These are phyloP conservation scores for Chloroceryle inda DNA, from an alignment of 2,797 vertebrate genomes.

Conservation along the genomic window DNA sequence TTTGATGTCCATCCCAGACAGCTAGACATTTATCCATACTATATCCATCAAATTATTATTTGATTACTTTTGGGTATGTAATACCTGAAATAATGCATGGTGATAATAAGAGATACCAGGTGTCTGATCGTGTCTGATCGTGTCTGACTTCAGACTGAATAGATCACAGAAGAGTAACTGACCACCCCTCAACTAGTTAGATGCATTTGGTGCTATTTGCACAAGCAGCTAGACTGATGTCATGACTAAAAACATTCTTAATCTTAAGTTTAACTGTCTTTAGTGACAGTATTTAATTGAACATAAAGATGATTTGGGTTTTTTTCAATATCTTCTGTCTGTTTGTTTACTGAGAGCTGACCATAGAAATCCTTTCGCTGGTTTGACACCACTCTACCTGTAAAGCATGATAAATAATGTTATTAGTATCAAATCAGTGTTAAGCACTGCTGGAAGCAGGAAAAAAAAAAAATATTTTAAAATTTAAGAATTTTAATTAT, in stretches of 20 bases:
- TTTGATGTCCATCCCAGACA: neutral
- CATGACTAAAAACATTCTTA: neutral
- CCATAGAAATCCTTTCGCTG: neutral
- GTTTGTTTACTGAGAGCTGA: neutral
- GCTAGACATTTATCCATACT: neutral
- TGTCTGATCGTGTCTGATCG: neutral
- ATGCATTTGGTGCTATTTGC: neutral
- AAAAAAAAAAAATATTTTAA: neutral
- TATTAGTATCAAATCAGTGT: neutral
- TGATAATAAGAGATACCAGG: neutral
- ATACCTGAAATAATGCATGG: neutral
- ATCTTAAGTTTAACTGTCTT: neutral
- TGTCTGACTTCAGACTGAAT: neutral
- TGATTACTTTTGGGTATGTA: neutral
- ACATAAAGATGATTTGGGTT: neutral
- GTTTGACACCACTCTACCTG: neutral
- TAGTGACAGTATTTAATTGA: neutral
- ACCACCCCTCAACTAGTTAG: fast-evolving
- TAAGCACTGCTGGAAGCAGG: neutral
- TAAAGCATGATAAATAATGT: neutral
- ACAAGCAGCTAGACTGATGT: neutral
- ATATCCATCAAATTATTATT: neutral
- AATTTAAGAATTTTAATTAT: conserved; percentile 22
- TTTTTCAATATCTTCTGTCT: neutral
- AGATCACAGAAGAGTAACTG: neutral